Conservation (phyloP, 2,797 vertebrate species). For the Cyclopterus lumpus region DNA sequence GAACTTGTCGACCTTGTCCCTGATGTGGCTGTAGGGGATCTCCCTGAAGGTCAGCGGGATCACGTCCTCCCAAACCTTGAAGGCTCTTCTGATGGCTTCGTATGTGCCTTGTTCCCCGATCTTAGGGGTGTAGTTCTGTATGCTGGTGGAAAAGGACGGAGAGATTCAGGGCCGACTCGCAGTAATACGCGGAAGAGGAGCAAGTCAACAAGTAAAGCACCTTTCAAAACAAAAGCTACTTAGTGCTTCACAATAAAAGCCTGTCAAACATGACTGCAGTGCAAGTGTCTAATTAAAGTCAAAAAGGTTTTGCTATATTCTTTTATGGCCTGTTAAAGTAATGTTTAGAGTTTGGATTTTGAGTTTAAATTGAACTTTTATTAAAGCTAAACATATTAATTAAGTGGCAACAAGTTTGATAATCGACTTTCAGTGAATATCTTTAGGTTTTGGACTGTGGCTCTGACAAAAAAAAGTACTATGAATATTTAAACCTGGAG, state of each 20-base stretch:
- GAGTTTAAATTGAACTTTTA: not conserved
- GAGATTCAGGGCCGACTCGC: not conserved
- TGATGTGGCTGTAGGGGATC: constrained; percentile 88
- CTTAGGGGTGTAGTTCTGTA: constrained; percentile 94
- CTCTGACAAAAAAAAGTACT: too few species aligned
- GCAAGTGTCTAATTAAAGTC: not conserved
- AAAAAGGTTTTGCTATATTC: not conserved
- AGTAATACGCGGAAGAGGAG: not conserved
- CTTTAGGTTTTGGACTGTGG: not conserved
- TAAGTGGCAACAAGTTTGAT: too few species aligned
- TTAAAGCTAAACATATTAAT: not conserved
- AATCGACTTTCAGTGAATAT: too few species aligned
- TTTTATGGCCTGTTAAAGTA: not conserved
- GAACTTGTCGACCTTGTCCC: constrained; percentile 85
- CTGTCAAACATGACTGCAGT: not conserved
- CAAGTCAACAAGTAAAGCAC: not conserved
- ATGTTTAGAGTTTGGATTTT: not conserved
- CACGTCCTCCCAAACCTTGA: constrained; percentile 88
- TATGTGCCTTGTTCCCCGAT: constrained; percentile 87
- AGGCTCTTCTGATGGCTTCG: constrained; percentile 90
- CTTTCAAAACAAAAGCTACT: not conserved
- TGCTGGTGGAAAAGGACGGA: constrained; percentile 77
- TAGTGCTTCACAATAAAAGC: constrained; percentile 8
- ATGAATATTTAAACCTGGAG: too few species aligned
- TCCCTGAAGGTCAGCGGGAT: constrained; percentile 90